A percentile compares a stretch with the other conserved stretches of the same genome.
These are phyloP conservation scores for Gnatocerus cornutus DNA, from an alignment of 2,888 invertebrate species.

Conservation along the genomic window DNA sequence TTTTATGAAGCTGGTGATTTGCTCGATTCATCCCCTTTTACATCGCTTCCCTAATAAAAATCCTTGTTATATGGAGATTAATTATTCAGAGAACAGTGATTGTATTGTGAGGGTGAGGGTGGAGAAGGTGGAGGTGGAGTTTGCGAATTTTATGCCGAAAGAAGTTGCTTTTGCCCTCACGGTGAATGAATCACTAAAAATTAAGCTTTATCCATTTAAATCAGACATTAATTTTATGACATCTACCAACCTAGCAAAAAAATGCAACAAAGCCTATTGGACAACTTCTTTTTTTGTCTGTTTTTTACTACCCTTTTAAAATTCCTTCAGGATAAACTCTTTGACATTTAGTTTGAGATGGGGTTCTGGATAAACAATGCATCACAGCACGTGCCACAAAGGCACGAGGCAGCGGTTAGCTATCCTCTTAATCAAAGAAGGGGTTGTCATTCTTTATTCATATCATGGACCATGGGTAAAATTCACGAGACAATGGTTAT, in stretches of 20 bases:
- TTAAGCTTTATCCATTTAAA: no score
- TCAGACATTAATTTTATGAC: no score
- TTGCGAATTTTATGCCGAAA: background rate
- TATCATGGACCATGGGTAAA: no score
- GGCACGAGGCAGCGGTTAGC: constrained; percentile 36
- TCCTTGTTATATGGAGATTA: constrained; percentile 39
- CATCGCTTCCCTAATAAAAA: constrained; percentile 39
- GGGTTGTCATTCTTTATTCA: background rate
- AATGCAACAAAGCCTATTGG: no score
- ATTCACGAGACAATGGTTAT: no score
- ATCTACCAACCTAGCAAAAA: no score
- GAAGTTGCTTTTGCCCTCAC: no score
- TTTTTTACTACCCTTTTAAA: background rate
- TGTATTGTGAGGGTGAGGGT: constrained; percentile 21
- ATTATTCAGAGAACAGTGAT: constrained; percentile 40
- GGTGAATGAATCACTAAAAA: no score
- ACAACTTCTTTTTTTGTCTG: no score
- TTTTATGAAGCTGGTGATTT: constrained; percentile 44
- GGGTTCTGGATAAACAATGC: constrained; percentile 3
- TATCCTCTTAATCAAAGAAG: constrained; percentile 9
- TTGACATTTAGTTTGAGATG: background rate
- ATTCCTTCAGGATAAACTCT: background rate
- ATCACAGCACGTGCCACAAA: constrained; percentile 17
- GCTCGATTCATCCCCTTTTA: constrained; percentile 44
- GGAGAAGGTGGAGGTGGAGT: constrained; percentile 9